Evolutionary conservation across 2,113 vertebrate species (phyloP).

Genomic region (Nothocercus julius): DNA sequence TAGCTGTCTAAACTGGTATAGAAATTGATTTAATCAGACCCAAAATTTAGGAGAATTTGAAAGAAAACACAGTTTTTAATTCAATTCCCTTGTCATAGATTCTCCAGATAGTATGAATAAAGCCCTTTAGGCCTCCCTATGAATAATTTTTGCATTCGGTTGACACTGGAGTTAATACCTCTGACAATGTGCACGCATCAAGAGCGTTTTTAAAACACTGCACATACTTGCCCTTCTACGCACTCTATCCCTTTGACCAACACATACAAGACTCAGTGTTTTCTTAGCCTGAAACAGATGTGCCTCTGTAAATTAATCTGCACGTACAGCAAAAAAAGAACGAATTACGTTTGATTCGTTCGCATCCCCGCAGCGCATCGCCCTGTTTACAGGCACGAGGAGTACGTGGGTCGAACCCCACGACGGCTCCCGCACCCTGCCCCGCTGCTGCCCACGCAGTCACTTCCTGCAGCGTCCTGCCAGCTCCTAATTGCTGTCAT

Average conservation of each 20-base stretch:
- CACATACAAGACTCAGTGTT: background rate
- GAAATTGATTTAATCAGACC: background rate
- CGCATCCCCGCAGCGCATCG: fast-evolving
- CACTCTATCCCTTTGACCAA: background rate
- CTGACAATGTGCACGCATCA: background rate
- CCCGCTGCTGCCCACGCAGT: background rate
- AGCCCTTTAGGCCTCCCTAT: background rate
- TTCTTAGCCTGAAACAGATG: background rate
- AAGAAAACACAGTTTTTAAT: background rate
- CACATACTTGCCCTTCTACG: background rate
- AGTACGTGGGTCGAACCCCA: background rate
- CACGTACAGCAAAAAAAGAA: background rate
- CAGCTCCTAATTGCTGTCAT: background rate
- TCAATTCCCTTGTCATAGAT: background rate
- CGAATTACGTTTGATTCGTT: background rate
- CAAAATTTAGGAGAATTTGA: background rate
- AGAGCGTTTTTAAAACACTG: background rate
- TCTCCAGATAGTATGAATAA: background rate
- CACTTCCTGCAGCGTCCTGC: constrained; percentile 12
- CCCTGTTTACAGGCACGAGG: background rate
- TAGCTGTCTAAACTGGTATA: background rate
- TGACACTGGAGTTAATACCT: background rate
- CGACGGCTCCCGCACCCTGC: background rate
- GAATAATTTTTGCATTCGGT: background rate
- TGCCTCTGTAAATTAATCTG: background rate